A percentile compares a stretch with the other conserved stretches of the same genome.
phyloP scores from a whole-genome alignment of 1,140 invertebrate species.

The Nylanderia fulva region DNA sequence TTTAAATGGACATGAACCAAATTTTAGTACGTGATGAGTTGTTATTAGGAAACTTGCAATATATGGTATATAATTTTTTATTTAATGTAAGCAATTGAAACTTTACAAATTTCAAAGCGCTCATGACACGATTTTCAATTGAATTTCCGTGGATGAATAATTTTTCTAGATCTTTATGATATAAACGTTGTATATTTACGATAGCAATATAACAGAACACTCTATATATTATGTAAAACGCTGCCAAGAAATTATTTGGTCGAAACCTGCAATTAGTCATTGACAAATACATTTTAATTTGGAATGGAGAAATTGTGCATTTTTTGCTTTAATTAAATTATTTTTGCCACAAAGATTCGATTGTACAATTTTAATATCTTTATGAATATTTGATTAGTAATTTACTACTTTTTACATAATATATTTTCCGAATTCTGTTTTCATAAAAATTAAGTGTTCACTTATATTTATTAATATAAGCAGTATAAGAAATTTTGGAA shows the following conservation, averaged over 20 bases:
- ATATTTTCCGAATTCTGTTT: not conserved
- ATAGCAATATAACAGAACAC: not conserved
- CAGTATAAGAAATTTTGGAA: not conserved
- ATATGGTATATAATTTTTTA: not conserved
- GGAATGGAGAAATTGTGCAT: not conserved
- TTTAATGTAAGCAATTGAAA: not conserved
- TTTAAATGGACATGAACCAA: too few species aligned
- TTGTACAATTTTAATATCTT: not conserved
- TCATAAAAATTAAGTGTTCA: not conserved
- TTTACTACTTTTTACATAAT: not conserved
- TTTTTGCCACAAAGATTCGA: not conserved
- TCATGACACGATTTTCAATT: not conserved
- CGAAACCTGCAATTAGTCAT: not conserved
- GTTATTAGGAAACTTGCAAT: not conserved
- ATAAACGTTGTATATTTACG: not conserved
- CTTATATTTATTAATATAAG: not conserved
- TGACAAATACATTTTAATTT: not conserved
- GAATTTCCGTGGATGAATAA: not conserved
- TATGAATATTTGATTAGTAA: not conserved
- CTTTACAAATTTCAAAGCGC: not conserved
- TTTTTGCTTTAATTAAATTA: constrained; percentile 8
- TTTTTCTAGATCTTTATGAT: not conserved
- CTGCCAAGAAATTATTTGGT: not conserved
- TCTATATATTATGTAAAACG: not conserved
- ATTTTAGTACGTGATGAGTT: too few species aligned